Evolutionary conservation across 2,797 vertebrate genomes (phyloP), one percentile per base, ranked within the genome.

Genomic region (Sandelia bainsii): DNA sequence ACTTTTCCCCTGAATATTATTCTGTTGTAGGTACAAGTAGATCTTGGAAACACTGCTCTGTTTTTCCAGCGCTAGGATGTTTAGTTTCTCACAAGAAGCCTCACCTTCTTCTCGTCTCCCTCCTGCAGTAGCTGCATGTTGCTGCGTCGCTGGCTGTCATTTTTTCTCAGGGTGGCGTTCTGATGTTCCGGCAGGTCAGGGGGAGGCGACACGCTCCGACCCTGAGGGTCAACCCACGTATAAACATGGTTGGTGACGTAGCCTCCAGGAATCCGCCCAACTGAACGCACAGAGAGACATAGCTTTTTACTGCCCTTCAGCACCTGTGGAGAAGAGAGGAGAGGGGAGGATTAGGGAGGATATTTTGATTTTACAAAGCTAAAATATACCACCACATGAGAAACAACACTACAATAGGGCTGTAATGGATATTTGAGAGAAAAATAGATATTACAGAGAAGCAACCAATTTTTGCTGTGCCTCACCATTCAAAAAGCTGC

Each of bases 171-270:
- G 32, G 95, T 92, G 67, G 96, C 93, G 75, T 94, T 92, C 16
- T 92, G 95, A 68, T 96, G 94, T 77, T 95, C 94, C 0, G 92
- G 84, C 62, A 96, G 91, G 67, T 96, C 95, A 0, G 90, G 86
- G 0, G 97, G 97, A 0, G 97, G 97, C 4, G 96, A 97, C 76
- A 95, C 94, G 0, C 96, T 96, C 2, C 95, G 94, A 19, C 94
- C 95, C 62, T 94, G 93, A 37, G 94, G 94, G 85, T 99, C 97
- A 72, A 99, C 97, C 98, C 98, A 99, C 6, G 96, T 98, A 81
- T 99, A 99, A 65, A 99, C 96, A 65, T 99, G 97, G 93, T 98
- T 99, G 93, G 98, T 98, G 77, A 98, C 89, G 0, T 97, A 99
- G 17, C 97, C 97, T 0, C 97, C 97, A 0, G 98, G 98, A 86